Base-by-base conservation (phyloP, 2,888 invertebrate species). In the Apoda limacodes region DNA sequence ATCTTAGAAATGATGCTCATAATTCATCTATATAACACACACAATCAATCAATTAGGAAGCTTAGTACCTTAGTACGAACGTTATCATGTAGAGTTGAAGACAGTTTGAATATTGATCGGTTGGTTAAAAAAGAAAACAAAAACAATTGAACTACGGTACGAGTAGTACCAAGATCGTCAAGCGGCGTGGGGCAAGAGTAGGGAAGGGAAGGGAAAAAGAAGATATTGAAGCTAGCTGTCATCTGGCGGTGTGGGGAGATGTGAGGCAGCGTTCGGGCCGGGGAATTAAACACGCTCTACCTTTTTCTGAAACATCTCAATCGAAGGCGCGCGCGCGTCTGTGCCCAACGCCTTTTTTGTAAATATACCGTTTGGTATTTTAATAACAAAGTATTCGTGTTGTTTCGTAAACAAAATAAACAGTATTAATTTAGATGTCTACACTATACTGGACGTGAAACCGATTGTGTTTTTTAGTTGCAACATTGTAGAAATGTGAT, bases 301-400 rank as follows among this genome's bases (percentile, higher is more conserved):
- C 36, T 37, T 30, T 35, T 49, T n/a, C n/a, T n/a, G n/a, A n/a
- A n/a, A 54, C 52, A 48, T 43, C 55, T 60, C 60, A 63, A 63
- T 60, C 50, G 45, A 34, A 45, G 52, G 52, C 60, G 64, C 68
- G 72, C 71, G 65, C 64, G 69, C 69, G 58, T 37, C 43, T 38
- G 30, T 26, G 28, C 22, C 49, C 56, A 39, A 58, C 59, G 56
- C 37, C 29, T 35, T 37, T 32, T 17, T 9, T 10, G 15, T 34
- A 42, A 39, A 42, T 38, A 24, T 21, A 25, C 23, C 32, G 34
- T 31, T 28, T 32, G 14, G 29, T 32, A 42, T 39, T 40, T 41
- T 42, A 53, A 51, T 44, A 50, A 45, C 43, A 50, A 46, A 51
- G 45, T 49, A 50, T n/a, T n/a, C n/a, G n/a, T n/a, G n/a, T n/a